Evolutionary conservation across 1,140 invertebrate species (phyloP), one percentile per base, ranked within the genome.

Genomic region (Chelonus insularis): DNA sequence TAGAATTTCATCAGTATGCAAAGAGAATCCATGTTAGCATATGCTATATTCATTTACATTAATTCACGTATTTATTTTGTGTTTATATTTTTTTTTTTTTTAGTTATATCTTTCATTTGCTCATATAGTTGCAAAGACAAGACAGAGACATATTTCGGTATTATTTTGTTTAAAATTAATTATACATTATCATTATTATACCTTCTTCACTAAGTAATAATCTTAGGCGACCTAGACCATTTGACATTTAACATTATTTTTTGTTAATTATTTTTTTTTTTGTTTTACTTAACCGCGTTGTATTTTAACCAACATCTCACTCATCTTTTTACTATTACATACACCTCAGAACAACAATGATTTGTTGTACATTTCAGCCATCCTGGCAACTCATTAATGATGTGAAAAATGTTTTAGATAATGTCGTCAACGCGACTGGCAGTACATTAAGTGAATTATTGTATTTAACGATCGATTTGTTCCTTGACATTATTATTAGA

Each of bases 341-440:
- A 43, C 20, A 43, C 25, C 16, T 14, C 32, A 36, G 1, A 32
- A 41, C 14, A 45, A 16, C 41, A 16, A 36, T 14, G 11, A n/a
- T 25, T 14, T 12, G n/a, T 55, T 23, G 14, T 41, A 12, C 41
- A 41, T 12, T 56, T 36, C 4, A 25, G 12, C 32, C 14, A 37
- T 20, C 41, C 14, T 18, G 12, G 32, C 12, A 16, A 12, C 36
- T 4, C n/a, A 39, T 34, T 11, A 20, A 14, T 14, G 18, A 45
- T 16, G 41, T 45, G 65, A 66, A 68, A 63, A 63, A 61, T 62
- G 57, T 39, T 65, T 59, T 65, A 65, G 57, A 69, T 57, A 60
- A 54, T 69, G 72, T 72, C 69, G 72, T 68, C 65, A 21, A 67
- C 56, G 66, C 68, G 65, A 76, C 70, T 77, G 75, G 73, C 74